Evolutionary conservation across 2,888 invertebrate genomes (phyloP), one percentile per base, ranked within the genome.

Genomic region (Clistopyga incitator): DNA sequence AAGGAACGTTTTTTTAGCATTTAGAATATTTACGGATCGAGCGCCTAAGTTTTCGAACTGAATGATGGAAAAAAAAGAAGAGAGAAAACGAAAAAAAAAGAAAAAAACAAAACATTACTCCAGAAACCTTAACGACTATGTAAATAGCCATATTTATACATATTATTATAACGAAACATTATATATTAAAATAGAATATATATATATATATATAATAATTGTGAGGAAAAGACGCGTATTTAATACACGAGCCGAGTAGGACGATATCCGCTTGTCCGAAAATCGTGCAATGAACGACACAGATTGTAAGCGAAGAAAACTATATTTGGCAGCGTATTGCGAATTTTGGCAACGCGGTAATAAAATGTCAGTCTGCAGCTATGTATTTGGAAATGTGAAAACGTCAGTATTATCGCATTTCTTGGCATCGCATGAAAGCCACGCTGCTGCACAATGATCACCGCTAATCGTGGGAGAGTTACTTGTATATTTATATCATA

Each of bases 141-240:
- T 86, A 86, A 47, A 85, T 84, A 85, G 29, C 68, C 75, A 70
- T 86, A 85, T 86, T 82, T 84, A 85, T 85, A 84, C 70, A 82
- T 79, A 84, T 81, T 81, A 77, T 52, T 38, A 18, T 71, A 78
- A 56, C 56, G 56, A 54, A n/a, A 68, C 54, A 77, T 77, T 56
- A 56, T 64, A 72, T 59, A 77, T 59, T 78, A 50, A 76, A 74
- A 78, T 72, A 81, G 50, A 50, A 68, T 72, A 68, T 81, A 75
- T 67, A 61, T 68, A 29, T 20, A 61, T n/a, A 82, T 54, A 45
- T 34, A 78, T 79, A 74, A 84, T 70, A 81, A 81, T 70, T 67
- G 81, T 76, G 75, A 79, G 47, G 20, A 82, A 65, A 67, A 70
- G 29, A 70, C 10, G 65, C 68, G 65, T 25, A 79, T 76, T 71